Evolutionary conservation across 2,113 vertebrate species (phyloP), one percentile per base, ranked within the genome.

Genomic region (Fulmarus glacialis): DNA sequence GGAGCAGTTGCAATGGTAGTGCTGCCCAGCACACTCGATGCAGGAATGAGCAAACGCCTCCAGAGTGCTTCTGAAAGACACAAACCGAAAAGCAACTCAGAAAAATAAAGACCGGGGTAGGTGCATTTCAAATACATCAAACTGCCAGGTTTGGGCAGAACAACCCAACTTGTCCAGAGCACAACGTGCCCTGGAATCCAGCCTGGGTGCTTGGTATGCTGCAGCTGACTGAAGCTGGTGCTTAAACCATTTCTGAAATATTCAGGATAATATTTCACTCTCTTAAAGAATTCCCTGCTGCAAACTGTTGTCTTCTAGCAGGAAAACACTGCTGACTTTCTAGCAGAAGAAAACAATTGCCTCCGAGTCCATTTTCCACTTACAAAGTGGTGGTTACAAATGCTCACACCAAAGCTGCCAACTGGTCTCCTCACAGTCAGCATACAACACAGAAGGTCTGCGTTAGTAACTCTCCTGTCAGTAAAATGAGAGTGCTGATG

Each of bases 21-120:
- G 99, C 99, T 81, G 98, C 96, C 11, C 99, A 97, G 94, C 99
- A 99, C 13, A 98, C 99, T 5, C 98, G 98, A 42, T 87, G 97
- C 73, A 99, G 93, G 74, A 98, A 97, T 0, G 95, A n/a, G 82
- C 97, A 78, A 20, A 97, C 34, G 0, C 98, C 90, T 48, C 93
- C 82, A 2, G 92, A 66, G 47, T 15, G 97, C 87, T 94, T 73
- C 98, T 98, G 98, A 48, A 87, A 98, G 50, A 97, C 72, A 98
- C 36, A 87, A 96, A 70, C 32, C 64, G 34, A 56, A 82, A 2
- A 16, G 43, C 24, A 52, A 58, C 24, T 64, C n/a, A 52, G 47
- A 24, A 45, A 22, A 52, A 50, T 1, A 7, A 30, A 34, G 8
- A 24, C 45, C 55, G 32, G 34, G 9, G 53, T 6, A 47, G 0